Percentiles rank a stretch among this genome's conserved stretches.
Conservation (phyloP, 2,797 vertebrate species). For the Danio kyathit region DNA sequence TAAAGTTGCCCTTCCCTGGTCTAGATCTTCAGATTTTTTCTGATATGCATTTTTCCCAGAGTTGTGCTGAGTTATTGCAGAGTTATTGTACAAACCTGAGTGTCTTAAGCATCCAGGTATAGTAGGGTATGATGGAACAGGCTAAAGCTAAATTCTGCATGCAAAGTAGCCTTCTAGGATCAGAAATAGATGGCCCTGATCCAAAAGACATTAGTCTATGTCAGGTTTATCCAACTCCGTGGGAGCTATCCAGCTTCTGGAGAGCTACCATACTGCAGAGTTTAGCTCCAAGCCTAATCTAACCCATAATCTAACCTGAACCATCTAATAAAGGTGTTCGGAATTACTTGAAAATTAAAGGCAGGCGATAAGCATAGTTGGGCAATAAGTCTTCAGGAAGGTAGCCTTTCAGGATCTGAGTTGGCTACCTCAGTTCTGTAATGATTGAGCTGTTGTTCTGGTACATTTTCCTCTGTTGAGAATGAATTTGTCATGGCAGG, state of each 20-base stretch:
- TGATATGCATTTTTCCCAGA: not conserved
- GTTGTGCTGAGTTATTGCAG: not conserved
- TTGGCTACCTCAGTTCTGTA: not conserved
- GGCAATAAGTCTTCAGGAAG: not conserved
- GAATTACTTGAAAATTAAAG: not conserved
- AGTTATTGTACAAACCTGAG: not conserved
- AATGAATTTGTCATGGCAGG: not conserved
- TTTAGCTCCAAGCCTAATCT: not conserved
- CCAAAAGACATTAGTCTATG: no score
- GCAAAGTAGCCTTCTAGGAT: no score
- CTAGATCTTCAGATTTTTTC: not conserved
- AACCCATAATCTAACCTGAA: not conserved
- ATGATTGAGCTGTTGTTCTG: conserved; percentile 31
- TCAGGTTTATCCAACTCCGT: not conserved
- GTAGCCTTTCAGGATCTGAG: not conserved
- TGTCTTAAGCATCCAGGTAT: not conserved
- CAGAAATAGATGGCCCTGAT: not conserved
- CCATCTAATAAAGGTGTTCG: not conserved
- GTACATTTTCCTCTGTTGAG: not conserved
- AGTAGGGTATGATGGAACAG: not conserved
- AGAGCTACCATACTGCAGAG: not conserved
- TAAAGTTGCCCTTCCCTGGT: not conserved
- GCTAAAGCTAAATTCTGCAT: not conserved
- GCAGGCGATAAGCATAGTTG: not conserved
- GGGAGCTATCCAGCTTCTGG: no score